These are phyloP conservation scores for Anoncus sp. DNA, from an alignment of 2,888 invertebrate species.

Conservation along the genomic window DNA sequence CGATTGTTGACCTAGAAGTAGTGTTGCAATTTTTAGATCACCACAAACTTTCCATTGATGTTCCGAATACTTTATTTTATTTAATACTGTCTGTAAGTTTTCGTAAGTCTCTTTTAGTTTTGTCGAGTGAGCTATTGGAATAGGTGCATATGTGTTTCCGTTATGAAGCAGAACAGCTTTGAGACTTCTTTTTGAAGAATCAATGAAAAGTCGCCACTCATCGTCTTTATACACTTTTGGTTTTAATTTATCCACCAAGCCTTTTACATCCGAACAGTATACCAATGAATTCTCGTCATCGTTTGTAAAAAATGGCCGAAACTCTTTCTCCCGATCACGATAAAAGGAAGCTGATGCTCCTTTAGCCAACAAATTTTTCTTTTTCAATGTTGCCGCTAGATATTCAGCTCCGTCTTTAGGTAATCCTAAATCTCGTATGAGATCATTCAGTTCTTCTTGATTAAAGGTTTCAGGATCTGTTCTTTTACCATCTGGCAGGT, in stretches of 20 bases:
- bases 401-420: conserved; percentile 27
- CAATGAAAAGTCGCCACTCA: conserved; percentile 66
- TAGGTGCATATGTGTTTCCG: conserved; percentile 70
- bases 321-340: conserved; percentile 39
- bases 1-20: conserved; percentile 8
- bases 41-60: conserved; percentile 67
- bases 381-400: conserved; percentile 34
- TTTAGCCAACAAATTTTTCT: conserved; percentile 38
- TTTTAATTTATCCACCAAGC: conserved; percentile 48
- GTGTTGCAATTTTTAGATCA: conserved; percentile 12
- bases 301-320: conserved; percentile 22
- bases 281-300: conserved; percentile 31
- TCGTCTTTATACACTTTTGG: conserved; percentile 49
- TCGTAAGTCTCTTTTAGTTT: conserved; percentile 62
- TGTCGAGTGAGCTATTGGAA: conserved; percentile 66
- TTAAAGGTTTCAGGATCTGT: too few species aligned
- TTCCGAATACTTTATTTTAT: conserved; percentile 63
- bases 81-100: conserved; percentile 56
- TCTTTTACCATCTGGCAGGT: too few species aligned
- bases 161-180: conserved; percentile 60
- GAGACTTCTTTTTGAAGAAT: too few species aligned
- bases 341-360: conserved; percentile 28
- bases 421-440: neutral
- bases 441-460: conserved; percentile 3
- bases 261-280: conserved; percentile 10